Conservation (phyloP, 2,113 vertebrate genomes). For the Macroglossus sobrinus region DNA sequence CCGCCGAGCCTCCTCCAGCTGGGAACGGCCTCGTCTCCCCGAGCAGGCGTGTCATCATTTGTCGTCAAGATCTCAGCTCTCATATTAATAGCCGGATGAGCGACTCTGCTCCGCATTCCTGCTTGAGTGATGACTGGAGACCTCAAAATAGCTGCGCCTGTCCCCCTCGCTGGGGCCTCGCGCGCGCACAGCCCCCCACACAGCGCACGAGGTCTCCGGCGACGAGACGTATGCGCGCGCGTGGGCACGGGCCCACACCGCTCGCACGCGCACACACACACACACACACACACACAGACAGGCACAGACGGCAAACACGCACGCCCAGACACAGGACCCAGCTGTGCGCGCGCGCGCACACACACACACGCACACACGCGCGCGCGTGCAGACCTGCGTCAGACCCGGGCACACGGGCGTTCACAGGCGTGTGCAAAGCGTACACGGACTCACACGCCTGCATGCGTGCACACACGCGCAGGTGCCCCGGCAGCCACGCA, state of each 20-base stretch:
- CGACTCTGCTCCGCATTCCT: constrained; percentile 74
- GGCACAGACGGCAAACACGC: background rate
- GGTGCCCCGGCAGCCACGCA: background rate
- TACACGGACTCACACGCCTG: too few relatives aligned
- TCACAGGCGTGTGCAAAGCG: too few relatives aligned
- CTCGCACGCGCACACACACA: too few relatives aligned
- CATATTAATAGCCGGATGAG: constrained; percentile 75
- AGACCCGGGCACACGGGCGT: fast-evolving
- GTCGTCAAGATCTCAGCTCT: constrained; percentile 76
- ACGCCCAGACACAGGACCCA: too few relatives aligned
- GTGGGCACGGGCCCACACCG: background rate
- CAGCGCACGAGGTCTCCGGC: background rate
- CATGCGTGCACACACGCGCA: fast-evolving
- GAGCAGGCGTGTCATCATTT: constrained; percentile 70
- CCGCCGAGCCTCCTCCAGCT: fast-evolving
- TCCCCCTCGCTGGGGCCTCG: background rate
- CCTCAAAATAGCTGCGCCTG: constrained; percentile 66
- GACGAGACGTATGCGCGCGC: fast-evolving
- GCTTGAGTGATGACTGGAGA: constrained; percentile 73
- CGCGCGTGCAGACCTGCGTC: fast-evolving
- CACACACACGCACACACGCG: too few relatives aligned
- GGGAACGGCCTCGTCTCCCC: background rate
- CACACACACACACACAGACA: background rate
- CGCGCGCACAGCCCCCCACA: background rate
- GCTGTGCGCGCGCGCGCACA: fast-evolving